Evolutionary conservation across 2,888 invertebrate species (phyloP), one percentile per base, ranked within the genome.

Genomic region (Eristalis arbustorum): DNA sequence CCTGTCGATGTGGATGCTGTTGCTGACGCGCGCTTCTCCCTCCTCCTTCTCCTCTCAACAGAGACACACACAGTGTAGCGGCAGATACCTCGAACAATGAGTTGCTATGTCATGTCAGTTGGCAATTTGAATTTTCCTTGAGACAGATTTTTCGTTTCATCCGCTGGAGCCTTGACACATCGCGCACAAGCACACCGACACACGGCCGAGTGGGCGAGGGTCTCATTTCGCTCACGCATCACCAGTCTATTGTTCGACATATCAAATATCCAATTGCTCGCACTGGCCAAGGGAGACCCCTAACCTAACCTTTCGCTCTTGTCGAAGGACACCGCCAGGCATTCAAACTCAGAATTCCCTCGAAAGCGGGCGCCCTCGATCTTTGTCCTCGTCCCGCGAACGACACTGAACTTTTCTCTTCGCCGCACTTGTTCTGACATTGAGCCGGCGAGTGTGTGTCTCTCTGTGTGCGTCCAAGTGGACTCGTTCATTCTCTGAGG

Each of bases 391-490:
- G 81, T 74, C 73, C 85, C 69, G 69, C 69, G 73, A 81, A 81
- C 74, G 73, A 85, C 85, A 85, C 85, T 85, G 85, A 85, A 85
- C 85, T 85, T 85, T 81, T 84, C 85, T 85, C 81, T 81, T 84
- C 76, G 63, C 68, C 67, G 62, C 68, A 80, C 62, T 63, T 59
- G 63, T 56, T 68, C 37, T 77, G 40, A 37, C 64, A 68, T 42
- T 77, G 68, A 69, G 18, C 37, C 42, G 14, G 31, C 11, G 11
- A 23, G 8, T 25, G 25, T 34, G 3, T 61, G 25, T 59, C 2
- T 25, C 2, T 3, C 14, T 18, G 37, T 76, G 40, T 22, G 40
- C 22, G 56, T 69, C 62, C 73, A 73, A 78, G 74, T 78, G 74
- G 64, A 69, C 78, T 78, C 83, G 74, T 74, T 77, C 69, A 72